phyloP scores from a whole-genome alignment of 2,888 invertebrate species.

The Noctua fimbriata region DNA sequence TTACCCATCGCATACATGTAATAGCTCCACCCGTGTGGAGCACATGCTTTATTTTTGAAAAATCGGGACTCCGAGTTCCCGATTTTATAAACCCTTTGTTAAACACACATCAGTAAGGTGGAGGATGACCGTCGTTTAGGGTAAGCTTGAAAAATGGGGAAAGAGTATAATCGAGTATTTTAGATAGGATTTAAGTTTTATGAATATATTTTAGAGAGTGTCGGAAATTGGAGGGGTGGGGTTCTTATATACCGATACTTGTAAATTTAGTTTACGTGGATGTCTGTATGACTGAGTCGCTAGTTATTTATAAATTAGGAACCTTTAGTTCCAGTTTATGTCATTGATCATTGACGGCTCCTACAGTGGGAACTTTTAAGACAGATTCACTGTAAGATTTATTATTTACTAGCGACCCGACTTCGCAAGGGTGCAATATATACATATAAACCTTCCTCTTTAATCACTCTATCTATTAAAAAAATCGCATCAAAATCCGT shows the following conservation, averaged over 20 bases:
- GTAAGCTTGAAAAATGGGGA: neutral
- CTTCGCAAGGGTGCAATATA: too few species aligned
- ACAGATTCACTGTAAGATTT: neutral
- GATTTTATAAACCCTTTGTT: slow-evolving; percentile 21
- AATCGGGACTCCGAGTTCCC: slow-evolving; percentile 42
- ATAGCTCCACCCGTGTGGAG: neutral
- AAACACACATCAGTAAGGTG: neutral
- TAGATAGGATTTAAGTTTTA: neutral
- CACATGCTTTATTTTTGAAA: slow-evolving; percentile 31
- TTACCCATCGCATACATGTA: neutral
- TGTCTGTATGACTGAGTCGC: neutral
- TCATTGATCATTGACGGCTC: too few species aligned
- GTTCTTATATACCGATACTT: neutral
- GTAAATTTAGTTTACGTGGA: neutral
- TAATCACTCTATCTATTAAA: too few species aligned
- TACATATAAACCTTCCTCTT: too few species aligned
- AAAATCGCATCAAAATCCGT: too few species aligned
- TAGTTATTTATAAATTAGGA: neutral
- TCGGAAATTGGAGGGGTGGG: neutral
- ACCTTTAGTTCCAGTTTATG: neutral
- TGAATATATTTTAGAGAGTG: neutral
- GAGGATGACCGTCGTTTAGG: too few species aligned
- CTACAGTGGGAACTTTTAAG: neutral
- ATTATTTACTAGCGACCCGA: too few species aligned
- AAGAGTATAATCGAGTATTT: neutral